Evolutionary conservation across 2,797 vertebrate species (phyloP).

Genomic region (Caiman crocodilus): DNA sequence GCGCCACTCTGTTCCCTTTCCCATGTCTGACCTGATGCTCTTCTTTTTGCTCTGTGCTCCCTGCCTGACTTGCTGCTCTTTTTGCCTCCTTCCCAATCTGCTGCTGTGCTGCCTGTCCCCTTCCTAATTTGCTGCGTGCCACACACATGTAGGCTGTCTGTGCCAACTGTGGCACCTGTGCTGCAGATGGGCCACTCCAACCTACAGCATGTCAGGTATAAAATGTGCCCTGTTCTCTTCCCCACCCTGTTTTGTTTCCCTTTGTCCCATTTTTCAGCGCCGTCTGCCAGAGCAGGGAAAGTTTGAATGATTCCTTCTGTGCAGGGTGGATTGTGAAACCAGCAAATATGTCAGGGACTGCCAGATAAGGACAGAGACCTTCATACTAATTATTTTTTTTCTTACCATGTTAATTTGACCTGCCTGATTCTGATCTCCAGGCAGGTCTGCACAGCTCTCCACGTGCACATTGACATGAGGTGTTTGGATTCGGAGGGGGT

Average conservation of each 20-base stretch:
- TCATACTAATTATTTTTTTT: background rate
- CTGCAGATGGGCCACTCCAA: too few relatives aligned
- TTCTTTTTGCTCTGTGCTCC: too few relatives aligned
- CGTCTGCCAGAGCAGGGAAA: background rate
- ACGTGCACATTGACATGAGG: background rate
- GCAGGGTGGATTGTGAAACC: background rate
- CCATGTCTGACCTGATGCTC: too few relatives aligned
- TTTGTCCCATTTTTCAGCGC: background rate
- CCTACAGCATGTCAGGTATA: background rate
- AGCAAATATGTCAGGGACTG: background rate
- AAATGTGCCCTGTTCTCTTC: background rate
- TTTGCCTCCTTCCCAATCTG: too few relatives aligned
- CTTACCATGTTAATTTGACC: background rate
- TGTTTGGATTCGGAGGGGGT: too few relatives aligned
- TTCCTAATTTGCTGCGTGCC: too few relatives aligned
- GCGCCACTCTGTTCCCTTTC: too few relatives aligned
- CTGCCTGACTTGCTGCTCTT: too few relatives aligned
- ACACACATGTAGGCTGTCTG: too few relatives aligned
- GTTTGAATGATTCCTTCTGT: background rate
- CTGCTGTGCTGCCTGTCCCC: too few relatives aligned
- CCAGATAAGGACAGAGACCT: background rate
- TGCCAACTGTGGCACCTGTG: too few relatives aligned
- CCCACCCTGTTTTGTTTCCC: background rate
- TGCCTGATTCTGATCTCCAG: background rate
- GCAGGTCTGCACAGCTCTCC: background rate